These are phyloP conservation scores for Acipenser oxyrinchus DNA, from an alignment of 2,797 vertebrate species.

Conservation along the genomic window DNA sequence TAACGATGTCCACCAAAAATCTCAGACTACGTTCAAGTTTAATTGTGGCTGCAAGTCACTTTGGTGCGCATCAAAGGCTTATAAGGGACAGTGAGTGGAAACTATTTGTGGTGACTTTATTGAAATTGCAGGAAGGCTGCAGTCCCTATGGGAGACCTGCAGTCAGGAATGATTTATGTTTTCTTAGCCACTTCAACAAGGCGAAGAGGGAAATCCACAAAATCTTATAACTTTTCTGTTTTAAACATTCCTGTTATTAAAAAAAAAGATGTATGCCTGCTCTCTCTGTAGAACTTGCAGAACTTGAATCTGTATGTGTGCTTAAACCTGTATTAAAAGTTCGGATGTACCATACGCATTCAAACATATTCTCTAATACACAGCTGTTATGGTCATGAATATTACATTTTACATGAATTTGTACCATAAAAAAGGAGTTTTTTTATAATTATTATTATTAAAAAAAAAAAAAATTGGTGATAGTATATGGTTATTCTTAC, in stretches of 20 bases:
- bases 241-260: slow-evolving; percentile 57
- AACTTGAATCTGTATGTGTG: no score
- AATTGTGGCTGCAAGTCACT: slow-evolving; percentile 44
- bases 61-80: slow-evolving; percentile 23
- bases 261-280: slow-evolving; percentile 30
- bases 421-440: no score
- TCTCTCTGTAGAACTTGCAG: slow-evolving; percentile 11
- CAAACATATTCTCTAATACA: no score
- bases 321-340: no score
- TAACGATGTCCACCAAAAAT: slow-evolving; percentile 38
- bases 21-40: slow-evolving; percentile 18
- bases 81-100: slow-evolving; percentile 5
- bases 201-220: slow-evolving; percentile 54
- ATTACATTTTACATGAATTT: no score
- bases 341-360: no score
- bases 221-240: slow-evolving; percentile 61
- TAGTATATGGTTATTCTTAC: no score
- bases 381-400: no score
- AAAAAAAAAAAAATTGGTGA: no score
- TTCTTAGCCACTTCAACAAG: slow-evolving; percentile 56
- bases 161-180: slow-evolving; percentile 79
- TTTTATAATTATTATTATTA: no score
- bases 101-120: slow-evolving; percentile 52
- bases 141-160: slow-evolving; percentile 15
- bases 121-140: slow-evolving; percentile 50